Evolutionary conservation across 2,888 invertebrate genomes (phyloP), one percentile per base, ranked within the genome.

Genomic region (Nowickia ferox): DNA sequence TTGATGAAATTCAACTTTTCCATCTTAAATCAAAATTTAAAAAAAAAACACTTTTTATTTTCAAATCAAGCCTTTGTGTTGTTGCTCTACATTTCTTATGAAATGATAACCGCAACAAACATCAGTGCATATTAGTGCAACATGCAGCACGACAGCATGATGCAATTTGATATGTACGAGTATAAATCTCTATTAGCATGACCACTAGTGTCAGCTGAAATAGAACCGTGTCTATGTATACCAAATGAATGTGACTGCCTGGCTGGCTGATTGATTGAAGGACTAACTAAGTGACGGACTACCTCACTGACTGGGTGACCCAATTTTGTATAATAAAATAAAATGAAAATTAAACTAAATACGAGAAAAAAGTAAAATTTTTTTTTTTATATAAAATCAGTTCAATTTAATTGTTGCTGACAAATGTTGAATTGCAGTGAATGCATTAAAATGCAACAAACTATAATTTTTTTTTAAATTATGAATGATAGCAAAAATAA

Each of bases 131-230:
- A 40, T 57, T 68, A 65, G 40, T 66, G 38, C 11, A 30, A 65
- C 30, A 19, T 38, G 17, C 19, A 57, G 59, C 42, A 48, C 46
- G 38, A 65, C 19, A 69, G 44, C 40, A 40, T 72, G 44, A 72
- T 63, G 59, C 55, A 63, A 71, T 72, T 66, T 76, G 79, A 79
- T 66, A 71, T n/a, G n/a, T 30, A 30, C 30, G n/a, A n/a, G n/a
- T n/a, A 30, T 57, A 65, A 78, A 78, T 78, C 78, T 59, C n/a
- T 71, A 65, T 78, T 53, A 65, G 51, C 78, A 78, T 66, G 81
- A 72, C 72, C 72, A 77, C 65, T 81, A 72, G 68, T 81, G 81
- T 63, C 81, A 77, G 55, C 61, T 77, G 40, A 72, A 84, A 74
- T 51, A 72, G 51, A 75, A 65, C 68, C 61, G 15, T 30, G 30